Evolutionary conservation across 2,888 invertebrate species (phyloP).

Genomic region (Ellobium chinense): DNA sequence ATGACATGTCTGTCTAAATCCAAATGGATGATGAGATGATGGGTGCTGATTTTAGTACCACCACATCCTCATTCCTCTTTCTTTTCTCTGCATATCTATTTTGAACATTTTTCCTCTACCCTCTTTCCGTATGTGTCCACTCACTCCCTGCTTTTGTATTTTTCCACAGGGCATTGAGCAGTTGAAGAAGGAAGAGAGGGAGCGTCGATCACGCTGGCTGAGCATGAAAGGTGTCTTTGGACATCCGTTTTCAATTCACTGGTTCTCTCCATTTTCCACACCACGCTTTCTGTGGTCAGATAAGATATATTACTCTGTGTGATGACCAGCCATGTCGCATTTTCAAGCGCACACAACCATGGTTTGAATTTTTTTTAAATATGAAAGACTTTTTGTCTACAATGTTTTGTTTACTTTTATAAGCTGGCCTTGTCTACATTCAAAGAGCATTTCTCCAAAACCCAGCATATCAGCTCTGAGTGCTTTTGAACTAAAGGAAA

Average conservation of each 20-base stretch:
- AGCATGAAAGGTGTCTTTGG: slow-evolving; percentile 98
- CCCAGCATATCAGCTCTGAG: too few species aligned
- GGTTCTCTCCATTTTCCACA: slow-evolving; percentile 93
- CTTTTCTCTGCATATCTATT: neutral
- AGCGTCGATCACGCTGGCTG: slow-evolving; percentile 94
- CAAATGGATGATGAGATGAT: too few species aligned
- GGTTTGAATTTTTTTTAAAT: too few species aligned
- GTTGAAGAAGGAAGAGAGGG: slow-evolving; percentile 97
- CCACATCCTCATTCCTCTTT: neutral
- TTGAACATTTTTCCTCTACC: neutral
- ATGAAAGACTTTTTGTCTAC: too few species aligned
- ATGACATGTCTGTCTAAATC: too few species aligned
- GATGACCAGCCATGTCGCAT: slow-evolving; percentile 8
- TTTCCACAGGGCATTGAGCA: slow-evolving; percentile 93
- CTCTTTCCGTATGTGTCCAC: too few species aligned
- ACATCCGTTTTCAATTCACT: slow-evolving; percentile 91
- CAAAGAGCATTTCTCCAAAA: too few species aligned
- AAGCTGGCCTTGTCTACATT: too few species aligned
- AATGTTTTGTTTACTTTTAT: too few species aligned
- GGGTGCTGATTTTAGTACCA: too few species aligned
- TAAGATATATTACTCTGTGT: slow-evolving; percentile 65
- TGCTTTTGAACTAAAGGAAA: too few species aligned
- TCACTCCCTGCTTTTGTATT: neutral
- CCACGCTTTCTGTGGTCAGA: slow-evolving; percentile 67
- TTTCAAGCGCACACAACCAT: too few species aligned